Percentiles rank a stretch among this genome's conserved stretches.
These are phyloP conservation scores for Hemiprocne comata DNA, from an alignment of 2,113 vertebrate genomes.

Conservation along the genomic window DNA sequence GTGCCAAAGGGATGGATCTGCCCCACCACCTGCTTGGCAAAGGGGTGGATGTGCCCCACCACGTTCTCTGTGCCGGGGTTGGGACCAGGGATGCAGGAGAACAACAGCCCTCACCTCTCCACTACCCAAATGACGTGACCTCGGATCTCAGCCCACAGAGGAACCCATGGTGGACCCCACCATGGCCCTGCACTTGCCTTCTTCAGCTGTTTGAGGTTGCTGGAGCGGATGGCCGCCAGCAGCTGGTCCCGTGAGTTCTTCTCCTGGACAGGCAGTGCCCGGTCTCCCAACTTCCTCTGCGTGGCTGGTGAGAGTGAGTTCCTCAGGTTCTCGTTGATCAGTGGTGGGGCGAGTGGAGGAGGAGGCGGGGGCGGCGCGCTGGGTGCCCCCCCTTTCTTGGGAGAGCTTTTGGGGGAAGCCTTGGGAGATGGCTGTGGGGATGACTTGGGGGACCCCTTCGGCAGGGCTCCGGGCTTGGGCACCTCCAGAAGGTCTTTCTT, in stretches of 20 bases:
- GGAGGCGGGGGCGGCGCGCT: constrained; percentile 80
- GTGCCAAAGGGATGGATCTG: background rate
- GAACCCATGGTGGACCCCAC: background rate
- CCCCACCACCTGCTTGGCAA: fast-evolving
- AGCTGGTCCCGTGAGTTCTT: constrained; percentile 95
- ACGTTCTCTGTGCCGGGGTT: fast-evolving
- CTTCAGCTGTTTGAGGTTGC: constrained; percentile 89
- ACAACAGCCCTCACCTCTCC: background rate
- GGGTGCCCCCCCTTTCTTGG: constrained; percentile 74
- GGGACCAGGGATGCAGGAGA: background rate
- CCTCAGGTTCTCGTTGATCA: constrained; percentile 83
- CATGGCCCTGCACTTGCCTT: constrained; percentile 76
- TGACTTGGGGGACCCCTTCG: constrained; percentile 72
- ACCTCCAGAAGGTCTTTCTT: constrained; percentile 86
- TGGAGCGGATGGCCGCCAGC: constrained; percentile 91
- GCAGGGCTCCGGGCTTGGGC: constrained; percentile 73
- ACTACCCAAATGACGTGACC: background rate
- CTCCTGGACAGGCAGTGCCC: constrained; percentile 74
- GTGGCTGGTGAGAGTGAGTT: constrained; percentile 89
- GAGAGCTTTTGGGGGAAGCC: constrained; percentile 83
- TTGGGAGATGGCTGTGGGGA: constrained; percentile 85
- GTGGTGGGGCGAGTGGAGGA: constrained; percentile 84
- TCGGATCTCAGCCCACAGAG: background rate
- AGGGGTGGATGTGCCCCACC: background rate
- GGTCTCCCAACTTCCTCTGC: constrained; percentile 87